Base-by-base conservation (phyloP, 1,140 invertebrate species). In the Teleopsis dalmanni region DNA sequence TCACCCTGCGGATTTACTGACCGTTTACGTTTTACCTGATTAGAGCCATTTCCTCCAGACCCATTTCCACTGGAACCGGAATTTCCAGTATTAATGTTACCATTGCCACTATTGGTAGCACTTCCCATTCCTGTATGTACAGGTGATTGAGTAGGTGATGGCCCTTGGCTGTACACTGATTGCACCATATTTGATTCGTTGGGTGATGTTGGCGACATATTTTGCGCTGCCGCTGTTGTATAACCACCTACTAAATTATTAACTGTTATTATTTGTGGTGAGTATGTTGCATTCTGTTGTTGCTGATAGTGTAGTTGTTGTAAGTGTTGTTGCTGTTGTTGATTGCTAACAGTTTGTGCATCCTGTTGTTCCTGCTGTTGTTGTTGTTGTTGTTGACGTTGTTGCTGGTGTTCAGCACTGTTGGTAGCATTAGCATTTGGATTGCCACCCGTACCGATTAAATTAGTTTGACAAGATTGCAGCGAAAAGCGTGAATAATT, bases 1-100 rank as follows among this genome's bases (percentile, higher is more conserved):
- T 87, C 85, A 1, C 81, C 79, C 59, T 86, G 85, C 0, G 84
- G 83, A 68, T 87, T 83, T 7, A 78, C 76, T 26, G 76, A 80
- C 25, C 81, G 70, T 62, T 81, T 81, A 36, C 78, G 72, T 55
- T 80, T 81, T n/a, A 57, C 58, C 72, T 56, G 75, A 62, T 52
- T 73, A 72, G 0, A 72, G 62, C 16, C 68, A 60, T 51, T 66
- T 57, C 54, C 66, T 44, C 26, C 14, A 33, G 34, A 19, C 23
- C 31, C 27, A 8, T 54, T 57, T 9, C 52, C 54, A 18, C n/a
- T 52, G 11, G 47, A 11, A 22, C 26, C 27, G 14, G n/a, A 29
- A 26, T 45, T 50, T 13, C 33, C 40, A 4, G 47, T 10, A 33
- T 35, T 40, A 33, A 41, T 45, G 22, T 35, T 53, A 14, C 52